These are phyloP conservation scores for Tyrannus savana DNA, from an alignment of 2,113 vertebrate species.

Conservation along the genomic window DNA sequence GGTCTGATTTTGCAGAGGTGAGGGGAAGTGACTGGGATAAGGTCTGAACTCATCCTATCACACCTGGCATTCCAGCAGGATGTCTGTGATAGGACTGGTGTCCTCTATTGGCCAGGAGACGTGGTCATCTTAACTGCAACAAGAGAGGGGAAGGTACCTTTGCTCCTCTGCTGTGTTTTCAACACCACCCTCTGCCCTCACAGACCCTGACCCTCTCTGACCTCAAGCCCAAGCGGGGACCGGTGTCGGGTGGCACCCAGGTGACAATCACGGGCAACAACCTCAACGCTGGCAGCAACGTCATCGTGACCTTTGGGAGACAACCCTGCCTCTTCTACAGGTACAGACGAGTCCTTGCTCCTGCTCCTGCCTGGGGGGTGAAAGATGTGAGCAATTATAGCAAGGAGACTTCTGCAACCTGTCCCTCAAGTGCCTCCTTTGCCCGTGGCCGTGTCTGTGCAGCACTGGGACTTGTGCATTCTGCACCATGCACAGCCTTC, in stretches of 20 bases:
- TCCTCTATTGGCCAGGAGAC: neutral
- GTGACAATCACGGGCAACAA: conserved; percentile 95
- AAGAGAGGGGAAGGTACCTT: neutral
- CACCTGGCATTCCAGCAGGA: neutral
- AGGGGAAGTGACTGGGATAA: neutral
- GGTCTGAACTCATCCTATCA: neutral
- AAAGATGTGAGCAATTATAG: neutral
- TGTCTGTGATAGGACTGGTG: neutral
- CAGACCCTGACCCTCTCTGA: conserved; percentile 87
- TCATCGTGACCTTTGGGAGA: conserved; percentile 90
- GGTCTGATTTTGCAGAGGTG: neutral
- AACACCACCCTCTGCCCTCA: conserved; percentile 3
- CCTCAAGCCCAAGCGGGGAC: conserved; percentile 88
- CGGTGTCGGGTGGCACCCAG: conserved; percentile 92
- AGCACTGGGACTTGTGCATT: neutral
- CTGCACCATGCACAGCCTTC: neutral
- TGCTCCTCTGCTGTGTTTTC: neutral
- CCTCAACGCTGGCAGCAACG: conserved; percentile 93
- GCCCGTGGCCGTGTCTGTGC: neutral
- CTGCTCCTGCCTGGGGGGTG: accelerated
- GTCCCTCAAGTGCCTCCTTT: neutral
- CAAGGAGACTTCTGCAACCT: neutral
- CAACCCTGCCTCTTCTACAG: conserved; percentile 93
- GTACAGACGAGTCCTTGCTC: conserved; percentile 61
- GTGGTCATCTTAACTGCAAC: neutral